phyloP scores from a whole-genome alignment of 2,797 vertebrate genomes.

The Mus caroli region DNA sequence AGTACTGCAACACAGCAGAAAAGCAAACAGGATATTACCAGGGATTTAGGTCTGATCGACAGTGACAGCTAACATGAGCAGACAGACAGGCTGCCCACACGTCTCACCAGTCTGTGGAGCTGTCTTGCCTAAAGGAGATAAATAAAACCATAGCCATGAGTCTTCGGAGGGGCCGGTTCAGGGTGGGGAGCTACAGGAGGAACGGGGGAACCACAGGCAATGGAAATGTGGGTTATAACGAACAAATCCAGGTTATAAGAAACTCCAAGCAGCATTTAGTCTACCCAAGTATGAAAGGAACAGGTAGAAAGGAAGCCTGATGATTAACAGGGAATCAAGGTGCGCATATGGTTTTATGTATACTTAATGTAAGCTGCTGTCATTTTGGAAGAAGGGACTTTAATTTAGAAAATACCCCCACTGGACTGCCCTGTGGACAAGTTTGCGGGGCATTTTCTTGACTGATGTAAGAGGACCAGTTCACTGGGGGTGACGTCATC shows the following conservation, averaged over 20 bases:
- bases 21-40: fast-evolving
- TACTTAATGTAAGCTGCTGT: not conserved
- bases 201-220: fast-evolving
- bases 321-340: not conserved
- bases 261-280: not conserved
- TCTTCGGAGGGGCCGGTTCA: fast-evolving
- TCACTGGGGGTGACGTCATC: not conserved
- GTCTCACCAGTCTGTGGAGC: not conserved
- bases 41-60: fast-evolving
- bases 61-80: not conserved
- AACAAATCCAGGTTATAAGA: not conserved
- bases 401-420: not conserved
- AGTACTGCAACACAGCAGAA: not conserved
- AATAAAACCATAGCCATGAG: not conserved
- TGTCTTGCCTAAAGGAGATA: not conserved
- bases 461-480: not conserved
- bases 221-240: not conserved
- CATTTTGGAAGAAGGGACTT: not conserved
- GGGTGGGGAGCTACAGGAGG: fast-evolving
- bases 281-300: not conserved
- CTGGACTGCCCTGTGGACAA: not conserved
- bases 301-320: not conserved
- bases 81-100: fast-evolving
- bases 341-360: not conserved
- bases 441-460: not conserved